Percentiles rank a stretch among this genome's conserved stretches.
Evolutionary conservation across 2,113 vertebrate species (phyloP).

Genomic region (Dryoscopus gambensis): DNA sequence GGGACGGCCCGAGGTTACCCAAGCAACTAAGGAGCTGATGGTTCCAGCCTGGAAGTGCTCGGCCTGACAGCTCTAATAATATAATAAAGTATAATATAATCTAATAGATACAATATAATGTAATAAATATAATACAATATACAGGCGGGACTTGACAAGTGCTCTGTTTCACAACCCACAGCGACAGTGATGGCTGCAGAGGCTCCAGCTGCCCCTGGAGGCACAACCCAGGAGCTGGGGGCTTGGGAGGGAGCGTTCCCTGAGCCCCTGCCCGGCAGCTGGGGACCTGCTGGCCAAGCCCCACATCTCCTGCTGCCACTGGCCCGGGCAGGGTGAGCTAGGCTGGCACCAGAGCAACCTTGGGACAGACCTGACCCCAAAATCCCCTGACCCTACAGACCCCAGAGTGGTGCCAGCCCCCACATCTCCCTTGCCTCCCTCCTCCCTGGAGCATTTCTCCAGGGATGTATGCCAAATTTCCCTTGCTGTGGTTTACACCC

Average conservation of each 20-base stretch:
- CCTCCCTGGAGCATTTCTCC: rapidly evolving
- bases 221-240: background rate
- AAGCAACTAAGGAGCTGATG: background rate
- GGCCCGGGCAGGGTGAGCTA: background rate
- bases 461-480: background rate
- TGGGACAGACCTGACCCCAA: background rate
- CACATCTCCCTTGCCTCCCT: background rate
- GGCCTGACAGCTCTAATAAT: background rate
- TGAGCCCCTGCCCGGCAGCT: rapidly evolving
- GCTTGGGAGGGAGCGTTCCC: background rate
- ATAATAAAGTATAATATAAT: background rate
- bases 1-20: background rate
- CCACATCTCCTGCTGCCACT: background rate
- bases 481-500: background rate
- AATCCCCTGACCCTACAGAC: background rate
- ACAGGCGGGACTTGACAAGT: background rate
- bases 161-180: background rate
- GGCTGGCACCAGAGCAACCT: background rate
- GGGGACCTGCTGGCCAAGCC: background rate
- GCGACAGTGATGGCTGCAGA: background rate
- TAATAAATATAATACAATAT: background rate
- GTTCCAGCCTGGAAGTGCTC: background rate
- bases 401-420: background rate
- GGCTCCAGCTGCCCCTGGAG: background rate
- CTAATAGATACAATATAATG: background rate